Conservation (phyloP, 2,797 vertebrate genomes). For the Morus bassanus region DNA sequence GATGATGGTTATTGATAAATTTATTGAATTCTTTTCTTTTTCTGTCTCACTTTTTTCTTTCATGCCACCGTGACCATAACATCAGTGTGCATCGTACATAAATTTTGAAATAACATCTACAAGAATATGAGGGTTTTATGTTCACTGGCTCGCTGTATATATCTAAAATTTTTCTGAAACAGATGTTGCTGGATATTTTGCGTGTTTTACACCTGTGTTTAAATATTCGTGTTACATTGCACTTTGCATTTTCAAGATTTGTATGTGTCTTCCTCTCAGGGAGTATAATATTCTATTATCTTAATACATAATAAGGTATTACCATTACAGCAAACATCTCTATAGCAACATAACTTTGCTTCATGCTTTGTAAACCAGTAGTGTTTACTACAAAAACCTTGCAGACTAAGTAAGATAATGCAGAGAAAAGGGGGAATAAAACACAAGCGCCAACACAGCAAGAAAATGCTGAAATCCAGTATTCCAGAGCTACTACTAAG, state of each 20-base stretch:
- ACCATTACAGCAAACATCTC: neutral
- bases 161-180: neutral
- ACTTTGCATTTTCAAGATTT: neutral
- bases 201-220: neutral
- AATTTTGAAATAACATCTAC: neutral
- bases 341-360: neutral
- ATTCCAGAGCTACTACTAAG: neutral
- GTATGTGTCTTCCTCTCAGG: neutral
- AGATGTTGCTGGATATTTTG: neutral
- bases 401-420: neutral
- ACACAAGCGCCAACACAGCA: neutral
- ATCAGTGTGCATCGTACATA: neutral
- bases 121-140: neutral
- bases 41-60: neutral
- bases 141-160: neutral
- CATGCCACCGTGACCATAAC: accelerated
- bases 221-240: neutral
- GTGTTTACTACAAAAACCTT: neutral
- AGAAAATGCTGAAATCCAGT: neutral
- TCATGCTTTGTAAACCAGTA: neutral
- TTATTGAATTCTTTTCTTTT: neutral
- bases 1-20: neutral
- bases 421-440: neutral
- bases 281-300: neutral
- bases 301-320: neutral